Conservation (phyloP, 2,888 invertebrate genomes). For the Cheilosia soror region DNA sequence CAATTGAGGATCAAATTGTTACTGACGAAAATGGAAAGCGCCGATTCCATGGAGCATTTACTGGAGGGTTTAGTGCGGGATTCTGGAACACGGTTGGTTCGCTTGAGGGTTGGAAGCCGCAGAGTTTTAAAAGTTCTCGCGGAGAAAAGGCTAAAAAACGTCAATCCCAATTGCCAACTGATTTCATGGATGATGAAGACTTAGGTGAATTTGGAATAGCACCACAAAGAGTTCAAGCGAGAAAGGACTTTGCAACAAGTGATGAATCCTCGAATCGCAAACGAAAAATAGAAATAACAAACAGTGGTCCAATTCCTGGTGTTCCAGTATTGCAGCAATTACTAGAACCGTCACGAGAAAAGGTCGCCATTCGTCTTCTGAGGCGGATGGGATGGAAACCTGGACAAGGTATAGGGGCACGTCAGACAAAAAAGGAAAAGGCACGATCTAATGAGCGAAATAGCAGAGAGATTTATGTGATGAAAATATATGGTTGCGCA, state of each 20-base stretch:
- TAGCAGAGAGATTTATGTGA: constrained; percentile 80
- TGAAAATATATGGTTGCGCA: constrained; percentile 81
- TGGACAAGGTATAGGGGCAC: constrained; percentile 89
- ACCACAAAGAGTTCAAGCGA: constrained; percentile 92
- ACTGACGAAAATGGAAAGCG: constrained; percentile 94
- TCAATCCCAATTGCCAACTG: constrained; percentile 89
- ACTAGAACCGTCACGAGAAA: constrained; percentile 90
- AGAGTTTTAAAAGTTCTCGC: constrained; percentile 95
- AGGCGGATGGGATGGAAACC: constrained; percentile 96
- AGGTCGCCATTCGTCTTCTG: constrained; percentile 93
- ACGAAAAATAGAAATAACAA: constrained; percentile 80
- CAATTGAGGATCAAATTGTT: constrained; percentile 94
- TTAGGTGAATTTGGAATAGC: constrained; percentile 97
- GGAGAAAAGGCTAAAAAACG: constrained; percentile 86
- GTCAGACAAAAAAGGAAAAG: constrained; percentile 84
- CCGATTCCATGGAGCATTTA: constrained; percentile 99
- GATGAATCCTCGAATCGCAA: constrained; percentile 80
- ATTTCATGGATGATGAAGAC: constrained; percentile 99
- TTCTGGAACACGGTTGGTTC: constrained; percentile 98
- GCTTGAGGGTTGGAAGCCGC: constrained; percentile 97
- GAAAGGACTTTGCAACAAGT: constrained; percentile 88
- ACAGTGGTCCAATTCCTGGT: constrained; percentile 84
- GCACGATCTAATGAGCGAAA: constrained; percentile 79
- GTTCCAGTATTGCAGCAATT: constrained; percentile 89
- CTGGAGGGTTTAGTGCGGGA: constrained; percentile 98